Evolutionary conservation across 2,797 vertebrate species (phyloP), one percentile per base, ranked within the genome.

Genomic region (Rhabdomys pumilio): DNA sequence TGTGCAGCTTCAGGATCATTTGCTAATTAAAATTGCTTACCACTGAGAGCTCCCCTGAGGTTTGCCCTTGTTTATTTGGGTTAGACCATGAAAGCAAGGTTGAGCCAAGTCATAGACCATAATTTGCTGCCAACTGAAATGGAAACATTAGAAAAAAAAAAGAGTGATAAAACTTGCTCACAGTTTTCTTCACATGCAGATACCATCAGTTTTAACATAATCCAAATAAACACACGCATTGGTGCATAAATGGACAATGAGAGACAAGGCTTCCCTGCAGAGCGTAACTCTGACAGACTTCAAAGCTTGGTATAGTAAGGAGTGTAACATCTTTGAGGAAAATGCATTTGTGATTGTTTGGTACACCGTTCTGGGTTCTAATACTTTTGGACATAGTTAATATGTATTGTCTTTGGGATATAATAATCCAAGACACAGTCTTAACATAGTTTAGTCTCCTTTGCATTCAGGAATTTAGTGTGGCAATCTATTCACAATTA

Each of bases 1-100:
- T 95, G 67, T 80, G 83, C 90, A 98, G 96, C 84, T 97, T 97
- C 96, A 98, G 97, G 97, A 98, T 98, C 98, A 98, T 98, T 98
- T 98, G 97, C 97, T 98, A 98, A 99, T 98, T 98, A 98, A 98
- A 98, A 98, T 93, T 97, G 91, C 97, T 98, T 97, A 97, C 94
- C 94, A 96, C 0, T 0, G 97, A 97, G 97, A 98, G 97, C 96
- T 97, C 97, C 88, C 22, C 94, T 95, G 98, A 98, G 98, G 97
- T 96, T 98, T 98, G 84, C 96, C 96, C 98, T 96, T 98, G 97
- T 96, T 98, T 98, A 98, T 98, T 97, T 96, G 97, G 96, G 95
- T 98, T 98, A 98, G 86, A 98, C 96, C 65, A 3, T 97, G 97
- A 98, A 98, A 98, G 98, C 96, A 96, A 95, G 96, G 94, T 97